Base-by-base conservation (phyloP, 2,888 invertebrate genomes). In the Boloria selene region DNA sequence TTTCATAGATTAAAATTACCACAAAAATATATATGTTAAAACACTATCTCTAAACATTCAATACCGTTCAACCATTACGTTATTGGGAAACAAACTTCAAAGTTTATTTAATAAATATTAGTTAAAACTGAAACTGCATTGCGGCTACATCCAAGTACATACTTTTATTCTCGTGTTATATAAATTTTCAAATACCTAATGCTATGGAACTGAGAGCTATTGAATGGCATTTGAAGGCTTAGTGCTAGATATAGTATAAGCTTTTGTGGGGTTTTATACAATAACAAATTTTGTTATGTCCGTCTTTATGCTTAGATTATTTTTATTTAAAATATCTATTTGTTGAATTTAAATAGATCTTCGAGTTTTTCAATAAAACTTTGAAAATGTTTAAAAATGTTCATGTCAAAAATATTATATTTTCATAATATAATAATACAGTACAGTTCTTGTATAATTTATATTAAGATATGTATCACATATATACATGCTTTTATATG, bases 151-250 rank as follows among this genome's bases (percentile, higher is more conserved):
- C 61, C 49, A 16, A n/a, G 17, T 16, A 17, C 16, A 16, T 54
- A 65, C 61, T 61, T 65, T 53, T 61, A 49, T 51, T 61, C 45
- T 16, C 22, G 17, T 61, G 44, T 55, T 58, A 44, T 44, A 65
- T 49, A 38, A 38, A 38, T 60, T 65, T 65, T 60, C 53, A 54
- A 54, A 60, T 53, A 54, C 42, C 38, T 65, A 59, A 59, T 45
- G 38, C 58, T 16, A 49, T 49, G 22, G 45, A 58, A 45, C 17
- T 52, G 58, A 17, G 17, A 22, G n/a, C 52, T 59, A 64, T 59
- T 64, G 58, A 59, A 59, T 64, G 59, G 45, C 16, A 45, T 59
- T 54, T 44, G 42, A 26, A 16, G 26, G 26, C 26, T 58, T 0
- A 45, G 16, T 47, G 47, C 6, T 31, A 31, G 31, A 31, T 10